Evolutionary conservation across 2,888 invertebrate species (phyloP), one percentile per base, ranked within the genome.

Genomic region (Didymodactylos carnosus): DNA sequence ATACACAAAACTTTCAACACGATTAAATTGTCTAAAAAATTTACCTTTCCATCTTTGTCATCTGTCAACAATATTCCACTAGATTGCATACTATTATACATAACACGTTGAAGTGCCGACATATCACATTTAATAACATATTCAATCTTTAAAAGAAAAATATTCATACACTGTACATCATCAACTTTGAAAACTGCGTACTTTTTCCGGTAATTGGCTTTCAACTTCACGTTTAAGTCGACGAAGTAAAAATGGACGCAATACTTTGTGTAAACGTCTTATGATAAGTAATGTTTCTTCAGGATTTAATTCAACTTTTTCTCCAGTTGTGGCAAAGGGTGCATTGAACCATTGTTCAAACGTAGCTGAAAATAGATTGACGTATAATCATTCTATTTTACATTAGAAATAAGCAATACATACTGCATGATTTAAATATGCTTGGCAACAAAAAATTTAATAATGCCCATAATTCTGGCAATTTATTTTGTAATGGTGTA

Each of bases 291-390:
- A 93, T 0, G 98, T 97, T 87, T 99, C 98, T 87, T 99, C 98
- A 83, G 95, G 94, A 82, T 98, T 99, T 79, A 99, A 82, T 83
- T 99, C 98, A 76, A 97, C 93, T 86, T 86, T 86, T 78, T 99
- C 98, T 73, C 97, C 97, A 7, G 98, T 98, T 39, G 95, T 95
- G 16, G 98, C 97, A 82, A 99, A 99, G 0, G 98, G 98, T 27
- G 98, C 98, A 84, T 99, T 99, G 85, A 99, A 99, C 97, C 98
- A 99, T 84, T 97, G 95, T 81, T 99, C 98, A 82, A 98, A 98
- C 0, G 97, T 98, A 75, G 92, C n/a, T n/a, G n/a, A n/a, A n/a
- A n/a, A n/a, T n/a, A n/a, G n/a, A n/a, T n/a, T n/a, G n/a, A n/a
- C n/a, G n/a, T n/a, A n/a, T n/a, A n/a, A n/a, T n/a, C n/a, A n/a